These are phyloP conservation scores for Rousettus leschenaultii DNA, from an alignment of 2,113 vertebrate species.

Conservation along the genomic window DNA sequence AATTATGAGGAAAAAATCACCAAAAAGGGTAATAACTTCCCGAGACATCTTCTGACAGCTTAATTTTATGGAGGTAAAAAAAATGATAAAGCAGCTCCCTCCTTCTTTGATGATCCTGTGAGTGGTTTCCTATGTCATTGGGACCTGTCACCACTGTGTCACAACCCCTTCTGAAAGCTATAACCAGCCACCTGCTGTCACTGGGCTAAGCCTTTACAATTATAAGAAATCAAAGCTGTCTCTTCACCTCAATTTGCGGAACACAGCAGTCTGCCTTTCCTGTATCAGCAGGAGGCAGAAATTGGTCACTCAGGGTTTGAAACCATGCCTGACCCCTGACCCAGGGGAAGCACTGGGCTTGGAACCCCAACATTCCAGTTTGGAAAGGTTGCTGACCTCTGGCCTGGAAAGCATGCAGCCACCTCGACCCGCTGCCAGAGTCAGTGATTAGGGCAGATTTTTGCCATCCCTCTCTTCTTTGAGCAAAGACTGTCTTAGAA, in stretches of 20 bases:
- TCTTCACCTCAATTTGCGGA: background rate
- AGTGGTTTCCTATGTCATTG: background rate
- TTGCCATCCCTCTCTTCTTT: background rate
- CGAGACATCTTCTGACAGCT: background rate
- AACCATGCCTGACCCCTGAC: slow-evolving; percentile 24
- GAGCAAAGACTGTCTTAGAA: background rate
- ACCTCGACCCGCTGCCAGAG: background rate
- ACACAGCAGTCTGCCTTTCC: background rate
- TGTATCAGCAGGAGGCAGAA: background rate
- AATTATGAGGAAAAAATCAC: background rate
- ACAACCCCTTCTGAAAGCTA: background rate
- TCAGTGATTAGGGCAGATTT: background rate
- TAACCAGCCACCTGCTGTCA: background rate
- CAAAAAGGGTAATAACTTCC: background rate
- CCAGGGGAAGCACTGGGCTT: background rate
- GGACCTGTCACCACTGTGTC: background rate
- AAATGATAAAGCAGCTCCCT: background rate
- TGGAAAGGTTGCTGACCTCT: slow-evolving; percentile 31
- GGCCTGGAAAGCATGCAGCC: background rate
- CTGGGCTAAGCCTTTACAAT: background rate
- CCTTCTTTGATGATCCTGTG: background rate
- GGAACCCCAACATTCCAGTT: background rate
- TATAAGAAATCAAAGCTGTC: background rate
- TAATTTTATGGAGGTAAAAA: background rate
- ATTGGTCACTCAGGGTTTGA: background rate